phyloP scores from a whole-genome alignment of 2,113 vertebrate genomes.

The Coturnix japonica region DNA sequence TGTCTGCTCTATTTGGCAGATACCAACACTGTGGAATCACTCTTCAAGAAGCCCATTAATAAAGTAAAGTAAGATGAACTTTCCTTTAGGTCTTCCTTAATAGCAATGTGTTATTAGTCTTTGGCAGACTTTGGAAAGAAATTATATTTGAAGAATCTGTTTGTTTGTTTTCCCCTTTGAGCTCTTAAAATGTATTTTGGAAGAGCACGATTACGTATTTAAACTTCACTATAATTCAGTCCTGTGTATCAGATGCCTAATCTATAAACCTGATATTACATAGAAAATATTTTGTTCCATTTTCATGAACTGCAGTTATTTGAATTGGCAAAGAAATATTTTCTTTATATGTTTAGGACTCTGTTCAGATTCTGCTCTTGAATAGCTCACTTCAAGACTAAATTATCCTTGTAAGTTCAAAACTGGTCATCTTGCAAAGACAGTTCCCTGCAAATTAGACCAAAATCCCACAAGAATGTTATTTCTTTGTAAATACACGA shows the following conservation, averaged over 20 bases:
- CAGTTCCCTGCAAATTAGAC: not conserved
- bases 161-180: not conserved
- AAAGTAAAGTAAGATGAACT: slow-evolving; percentile 84
- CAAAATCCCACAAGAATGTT: not conserved
- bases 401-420: not conserved
- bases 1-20: slow-evolving; percentile 90
- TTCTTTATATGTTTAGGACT: not conserved
- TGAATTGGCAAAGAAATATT: too few relatives aligned
- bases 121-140: not conserved
- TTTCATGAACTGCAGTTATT: not conserved
- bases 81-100: not conserved
- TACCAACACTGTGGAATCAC: slow-evolving; percentile 80
- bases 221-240: not conserved
- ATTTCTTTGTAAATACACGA: not conserved
- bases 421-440: not conserved
- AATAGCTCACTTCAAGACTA: not conserved
- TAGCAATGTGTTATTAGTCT: not conserved
- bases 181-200: not conserved
- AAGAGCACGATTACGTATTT: not conserved
- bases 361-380: not conserved
- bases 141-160: not conserved
- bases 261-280: not conserved
- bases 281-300: not conserved
- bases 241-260: not conserved
- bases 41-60: slow-evolving; percentile 84